Evolutionary conservation across 2,888 invertebrate species (phyloP), one percentile per base, ranked within the genome.

Genomic region (Orthosia gracilis): DNA sequence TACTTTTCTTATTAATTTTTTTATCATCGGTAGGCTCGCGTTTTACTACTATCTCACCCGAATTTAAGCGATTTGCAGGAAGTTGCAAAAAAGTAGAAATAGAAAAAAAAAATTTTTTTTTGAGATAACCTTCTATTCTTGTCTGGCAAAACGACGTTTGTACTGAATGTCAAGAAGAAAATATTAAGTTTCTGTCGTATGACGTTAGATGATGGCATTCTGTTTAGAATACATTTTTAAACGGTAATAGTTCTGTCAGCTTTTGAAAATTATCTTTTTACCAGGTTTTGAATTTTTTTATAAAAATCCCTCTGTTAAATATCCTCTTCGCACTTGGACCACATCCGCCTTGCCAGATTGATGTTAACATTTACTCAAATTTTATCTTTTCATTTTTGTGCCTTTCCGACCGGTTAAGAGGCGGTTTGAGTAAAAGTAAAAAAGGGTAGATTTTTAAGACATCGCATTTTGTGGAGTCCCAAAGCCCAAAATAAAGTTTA

Each of bases 401-500:
- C 88, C 87, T 89, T 89, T 87, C 85, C 87, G 85, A 92, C 93
- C 92, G 93, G 92, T 92, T 89, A 87, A 89, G 82, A 90, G 84
- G 89, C 88, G 80, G 91, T 90, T 92, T 90, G 76, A 90, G 88
- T 88, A 90, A 91, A 91, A 93, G 89, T 85, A 91, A 91, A 91
- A 88, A 92, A 91, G 88, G 83, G 82, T 83, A 83, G 79, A 87
- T 89, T 92, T 92, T 92, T 90, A 91, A 91, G 90, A 89, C 86
- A 87, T 88, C 89, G 89, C 88, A 89, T 92, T 92, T 91, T 89
- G 87, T 83, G 87, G 85, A 89, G 90, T 91, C 93, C 92, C 91
- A 92, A 94, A 95, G 94, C 93, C 92, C 90, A 92, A 94, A 95
- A 94, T 94, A 94, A 94, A 93, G 92, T 94, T 94, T 94, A 94